These are phyloP conservation scores for Coleophora deauratella DNA, from an alignment of 2,888 invertebrate species.

Conservation along the genomic window DNA sequence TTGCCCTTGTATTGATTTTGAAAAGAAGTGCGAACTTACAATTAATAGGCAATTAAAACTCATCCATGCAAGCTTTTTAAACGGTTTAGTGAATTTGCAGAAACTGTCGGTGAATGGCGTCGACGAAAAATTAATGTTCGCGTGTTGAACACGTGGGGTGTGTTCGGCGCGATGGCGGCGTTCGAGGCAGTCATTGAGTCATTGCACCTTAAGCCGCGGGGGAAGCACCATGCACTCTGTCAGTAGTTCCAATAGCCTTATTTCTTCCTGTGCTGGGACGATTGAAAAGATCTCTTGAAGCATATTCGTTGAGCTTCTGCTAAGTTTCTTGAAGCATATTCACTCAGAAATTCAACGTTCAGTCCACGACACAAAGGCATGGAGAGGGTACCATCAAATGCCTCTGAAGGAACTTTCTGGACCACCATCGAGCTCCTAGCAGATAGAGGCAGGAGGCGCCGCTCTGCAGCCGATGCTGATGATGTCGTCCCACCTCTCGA, in stretches of 20 bases:
- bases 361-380: conserved; percentile 31
- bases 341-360: no score
- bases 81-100: conserved; percentile 28
- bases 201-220: conserved; percentile 60
- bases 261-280: no score
- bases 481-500: conserved; percentile 23
- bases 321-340: no score
- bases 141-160: conserved; percentile 57
- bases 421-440: conserved; percentile 77
- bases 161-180: conserved; percentile 32
- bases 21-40: conserved; percentile 6
- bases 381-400: conserved; percentile 55
- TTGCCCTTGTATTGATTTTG: no score
- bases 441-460: conserved; percentile 59
- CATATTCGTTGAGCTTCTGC: no score
- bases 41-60: conserved; percentile 22
- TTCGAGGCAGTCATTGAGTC: conserved; percentile 68
- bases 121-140: conserved; percentile 61
- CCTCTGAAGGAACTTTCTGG: conserved; percentile 74
- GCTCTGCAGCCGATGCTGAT: conserved; percentile 56
- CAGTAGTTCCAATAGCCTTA: conserved; percentile 13
- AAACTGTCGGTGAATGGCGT: conserved; percentile 47
- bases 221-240: conserved; percentile 44
- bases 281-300: no score
- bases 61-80: no score